Base-by-base conservation (phyloP, 2,113 vertebrate species). In the Columba janthina region DNA sequence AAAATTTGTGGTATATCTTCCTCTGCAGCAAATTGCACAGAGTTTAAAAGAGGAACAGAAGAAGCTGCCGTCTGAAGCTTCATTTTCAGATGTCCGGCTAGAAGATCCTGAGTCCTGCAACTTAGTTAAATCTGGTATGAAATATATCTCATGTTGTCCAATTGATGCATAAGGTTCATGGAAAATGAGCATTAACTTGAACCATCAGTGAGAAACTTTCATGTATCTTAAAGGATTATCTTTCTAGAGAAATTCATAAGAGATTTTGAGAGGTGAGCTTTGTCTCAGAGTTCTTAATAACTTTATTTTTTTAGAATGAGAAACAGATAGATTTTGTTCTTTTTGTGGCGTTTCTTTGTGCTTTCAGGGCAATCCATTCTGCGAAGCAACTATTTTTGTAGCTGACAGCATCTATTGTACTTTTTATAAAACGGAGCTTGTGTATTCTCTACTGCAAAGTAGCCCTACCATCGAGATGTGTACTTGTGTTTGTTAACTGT, bases 1-100 rank as follows among this genome's bases (percentile, higher is more conserved):
- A 69, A 57, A 48, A 48, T 71, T 40, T 86, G 51, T 48, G 38
- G 7, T 90, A 10, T 90, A 4, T 82, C 77, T 96, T 97, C 51
- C 56, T 86, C 83, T 94, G 56, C 72, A 99, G 99, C 98, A 98
- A 99, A 99, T 99, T 76, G 99, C 99, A 94, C 99, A 99, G 97
- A 99, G 99, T 94, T 98, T 99, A 93, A 99, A 99, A 97, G 99
- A 99, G 58, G 99, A 99, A 73, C 99, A 99, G 97, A 98, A 98
- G 97, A 99, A 98, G 91, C 32, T 97, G 86, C 96, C 97, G 25
- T 97, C 98, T 51, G 99, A 98, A 89, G 75, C 98, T 60, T 97
- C 97, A 0, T 99, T 99, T 98, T 99, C 99, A 58, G 99, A 99
- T 72, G 98, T 99, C 65, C 98, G 92, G 62, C 98, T 99, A 44